Evolutionary conservation across 1,140 invertebrate species (phyloP), one percentile per base, ranked within the genome.

Genomic region (Orchesella cincta): DNA sequence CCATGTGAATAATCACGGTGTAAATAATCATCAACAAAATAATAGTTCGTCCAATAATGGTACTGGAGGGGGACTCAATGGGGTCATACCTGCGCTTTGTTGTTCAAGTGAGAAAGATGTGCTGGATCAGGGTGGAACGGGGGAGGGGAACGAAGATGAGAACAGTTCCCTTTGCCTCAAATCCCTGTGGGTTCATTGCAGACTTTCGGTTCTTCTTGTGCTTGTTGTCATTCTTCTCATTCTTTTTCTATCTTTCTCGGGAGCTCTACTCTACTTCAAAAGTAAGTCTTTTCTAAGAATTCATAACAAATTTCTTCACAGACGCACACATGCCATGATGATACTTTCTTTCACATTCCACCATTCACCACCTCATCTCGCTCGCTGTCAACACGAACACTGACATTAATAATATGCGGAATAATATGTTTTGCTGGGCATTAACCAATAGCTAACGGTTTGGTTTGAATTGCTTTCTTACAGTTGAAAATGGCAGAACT

Each of bases 211-310:
- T 76, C 77, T 80, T 31, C 73, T 80, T 46, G 33, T 78, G 23
- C 74, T 80, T 62, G 73, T 78, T 28, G 71, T 78, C 71, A 35
- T 80, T 28, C 74, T 78, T 28, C 76, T 78, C 34, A 76, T 78
- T 73, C 77, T 39, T 64, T 76, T 62, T 35, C 74, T 54, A 74
- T 80, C 71, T 76, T 80, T 76, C 31, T 76, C 79, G 23, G 79
- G 79, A 54, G 74, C 74, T 54, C 76, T 80, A 39, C 77, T 80
- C 46, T 80, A 80, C 73, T 78, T 78, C 57, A 74, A 64, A 74
- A 33, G 39, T 54, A 74, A 74, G 73, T 74, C 20, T 46, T 20
- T 12, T 46, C 20, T 46, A 8, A 46, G 20, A 46, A 46, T 46
- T 46, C 8, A 46, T 46, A 46, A 20, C 20, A 8, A 46, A 46